Evolutionary conservation across 2,797 vertebrate genomes (phyloP).

Genomic region (Lagorchestes hirsutus): DNA sequence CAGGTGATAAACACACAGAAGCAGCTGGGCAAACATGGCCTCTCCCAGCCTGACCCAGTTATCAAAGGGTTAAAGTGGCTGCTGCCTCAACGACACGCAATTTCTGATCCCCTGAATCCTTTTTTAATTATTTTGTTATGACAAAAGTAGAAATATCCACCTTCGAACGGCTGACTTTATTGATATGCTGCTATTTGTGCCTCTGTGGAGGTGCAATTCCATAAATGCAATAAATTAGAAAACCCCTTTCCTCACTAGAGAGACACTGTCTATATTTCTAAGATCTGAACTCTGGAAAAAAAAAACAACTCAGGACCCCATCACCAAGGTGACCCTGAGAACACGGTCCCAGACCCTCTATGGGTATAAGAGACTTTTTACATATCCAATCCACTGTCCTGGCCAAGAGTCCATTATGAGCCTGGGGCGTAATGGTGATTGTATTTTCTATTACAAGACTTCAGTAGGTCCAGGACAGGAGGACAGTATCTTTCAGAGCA

Average conservation of each 20-base stretch:
- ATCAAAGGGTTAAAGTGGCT: conserved; percentile 79
- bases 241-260: conserved; percentile 83
- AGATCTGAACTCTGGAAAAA: conserved; percentile 63
- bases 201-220: conserved; percentile 83
- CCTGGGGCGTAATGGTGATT: not conserved
- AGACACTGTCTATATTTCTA: conserved; percentile 72
- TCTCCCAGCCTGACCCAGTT: not conserved
- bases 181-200: conserved; percentile 83
- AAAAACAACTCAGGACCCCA: conserved; percentile 71
- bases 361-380: not conserved
- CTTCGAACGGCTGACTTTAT: conserved; percentile 84
- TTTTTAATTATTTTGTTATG: conserved; percentile 87
- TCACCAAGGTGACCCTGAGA: conserved; percentile 71
- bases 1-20: conserved; percentile 53
- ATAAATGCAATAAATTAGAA: conserved; percentile 85
- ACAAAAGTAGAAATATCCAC: conserved; percentile 82
- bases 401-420: not conserved
- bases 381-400: not conserved
- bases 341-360: conserved; percentile 46
- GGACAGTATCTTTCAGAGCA: not conserved
- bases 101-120: conserved; percentile 85
- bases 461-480: not conserved
- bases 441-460: not conserved
- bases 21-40: fast-evolving
- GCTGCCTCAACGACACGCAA: conserved; percentile 79